A percentile compares a stretch with the other conserved stretches of the same genome.
Evolutionary conservation across 2,797 vertebrate species (phyloP).

Genomic region (Alexandromys oeconomus): DNA sequence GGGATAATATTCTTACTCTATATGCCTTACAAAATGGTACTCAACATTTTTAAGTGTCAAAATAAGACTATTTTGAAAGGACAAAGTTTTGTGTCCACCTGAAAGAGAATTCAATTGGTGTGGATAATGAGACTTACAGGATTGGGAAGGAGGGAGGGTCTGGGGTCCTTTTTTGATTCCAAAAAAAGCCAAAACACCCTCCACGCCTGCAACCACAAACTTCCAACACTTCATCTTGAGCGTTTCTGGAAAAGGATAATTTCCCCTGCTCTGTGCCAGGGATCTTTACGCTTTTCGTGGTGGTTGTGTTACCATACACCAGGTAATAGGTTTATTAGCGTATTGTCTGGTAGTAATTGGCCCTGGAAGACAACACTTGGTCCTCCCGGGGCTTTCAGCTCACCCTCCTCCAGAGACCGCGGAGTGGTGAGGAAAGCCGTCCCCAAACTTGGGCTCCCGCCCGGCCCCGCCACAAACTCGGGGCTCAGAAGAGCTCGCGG

Average conservation of each 20-base stretch:
- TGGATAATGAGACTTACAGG: neutral
- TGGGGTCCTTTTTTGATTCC: neutral
- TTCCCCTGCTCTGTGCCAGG: neutral
- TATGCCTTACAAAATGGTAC: slow-evolving; percentile 50
- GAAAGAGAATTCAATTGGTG: neutral
- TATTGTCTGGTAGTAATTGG: slow-evolving; percentile 22
- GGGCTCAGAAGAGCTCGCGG: neutral
- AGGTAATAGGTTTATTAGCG: slow-evolving; percentile 28
- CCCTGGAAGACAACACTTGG: neutral
- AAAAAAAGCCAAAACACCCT: slow-evolving; percentile 23
- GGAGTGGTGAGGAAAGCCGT: neutral
- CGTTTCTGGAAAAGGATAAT: neutral
- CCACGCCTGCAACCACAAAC: slow-evolving; percentile 20
- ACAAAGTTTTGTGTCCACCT: neutral
- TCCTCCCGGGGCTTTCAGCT: slow-evolving; percentile 19
- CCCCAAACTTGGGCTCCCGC: neutral
- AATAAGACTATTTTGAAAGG: slow-evolving; percentile 50
- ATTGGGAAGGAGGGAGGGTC: neutral
- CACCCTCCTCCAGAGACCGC: neutral
- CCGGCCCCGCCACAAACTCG: neutral
- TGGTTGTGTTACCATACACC: neutral
- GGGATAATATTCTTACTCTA: neutral
- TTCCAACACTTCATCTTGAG: slow-evolving; percentile 1
- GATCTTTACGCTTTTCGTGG: slow-evolving; percentile 4
- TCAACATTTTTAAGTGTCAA: slow-evolving; percentile 23